These are phyloP conservation scores for Andrena chrysosceles DNA, from an alignment of 2,888 invertebrate species.

Conservation along the genomic window DNA sequence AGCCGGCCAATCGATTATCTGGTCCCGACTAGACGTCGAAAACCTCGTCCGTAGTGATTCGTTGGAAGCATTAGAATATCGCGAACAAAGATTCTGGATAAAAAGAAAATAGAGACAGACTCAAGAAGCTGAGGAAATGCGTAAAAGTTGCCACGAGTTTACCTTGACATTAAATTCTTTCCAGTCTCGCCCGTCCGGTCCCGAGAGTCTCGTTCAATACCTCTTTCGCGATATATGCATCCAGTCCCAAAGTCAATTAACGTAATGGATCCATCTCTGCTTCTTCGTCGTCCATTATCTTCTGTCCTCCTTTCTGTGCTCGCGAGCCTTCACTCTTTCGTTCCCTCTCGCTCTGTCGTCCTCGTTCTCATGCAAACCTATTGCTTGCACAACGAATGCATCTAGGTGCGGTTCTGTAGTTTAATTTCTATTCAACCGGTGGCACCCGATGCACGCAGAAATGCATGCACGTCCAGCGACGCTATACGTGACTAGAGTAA, in stretches of 20 bases:
- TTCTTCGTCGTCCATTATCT: conserved; percentile 2
- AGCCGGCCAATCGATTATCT: conserved; percentile 19
- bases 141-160: conserved; percentile 12
- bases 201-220: conserved; percentile 6
- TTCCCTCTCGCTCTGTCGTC: conserved; percentile 1
- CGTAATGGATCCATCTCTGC: conserved; percentile 66
- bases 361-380: conserved; percentile 41
- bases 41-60: neutral
- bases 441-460: conserved; percentile 43
- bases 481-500: conserved; percentile 46
- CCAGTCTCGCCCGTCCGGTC: neutral
- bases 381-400: conserved; percentile 76
- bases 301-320: neutral
- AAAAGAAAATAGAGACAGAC: neutral
- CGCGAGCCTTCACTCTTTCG: neutral
- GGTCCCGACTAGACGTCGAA: neutral
- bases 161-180: conserved; percentile 39
- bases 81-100: neutral
- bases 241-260: conserved; percentile 72
- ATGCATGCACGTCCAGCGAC: conserved; percentile 43
- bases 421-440: conserved; percentile 73
- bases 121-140: conserved; percentile 1
- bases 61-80: neutral
- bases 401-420: conserved; percentile 76
- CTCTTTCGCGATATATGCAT: conserved; percentile 24